phyloP scores from a whole-genome alignment of 2,797 vertebrate genomes.

The Rousettus madagascariensis region DNA sequence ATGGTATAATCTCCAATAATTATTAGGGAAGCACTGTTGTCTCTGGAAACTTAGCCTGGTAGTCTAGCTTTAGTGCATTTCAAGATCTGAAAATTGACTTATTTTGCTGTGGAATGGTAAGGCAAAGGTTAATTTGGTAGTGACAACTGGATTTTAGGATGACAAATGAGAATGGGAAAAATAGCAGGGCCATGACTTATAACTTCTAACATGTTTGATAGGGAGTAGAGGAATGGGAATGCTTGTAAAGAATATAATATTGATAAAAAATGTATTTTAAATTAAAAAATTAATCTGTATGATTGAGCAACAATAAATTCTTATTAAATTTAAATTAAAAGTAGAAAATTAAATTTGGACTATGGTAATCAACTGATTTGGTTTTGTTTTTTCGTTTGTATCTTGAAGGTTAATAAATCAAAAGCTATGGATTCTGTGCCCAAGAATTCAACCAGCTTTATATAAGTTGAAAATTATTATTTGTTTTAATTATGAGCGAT shows the following conservation, averaged over 20 bases:
- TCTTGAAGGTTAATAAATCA: not conserved
- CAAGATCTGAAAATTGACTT: not conserved
- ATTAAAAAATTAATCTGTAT: not conserved
- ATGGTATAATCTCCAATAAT: not conserved
- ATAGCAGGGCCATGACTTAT: not conserved
- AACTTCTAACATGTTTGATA: conserved; percentile 7
- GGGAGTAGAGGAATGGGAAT: not conserved
- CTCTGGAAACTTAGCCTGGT: not conserved
- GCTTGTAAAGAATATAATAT: not conserved
- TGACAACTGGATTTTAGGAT: not conserved
- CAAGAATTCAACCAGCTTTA: not conserved
- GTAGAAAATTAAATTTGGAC: not conserved
- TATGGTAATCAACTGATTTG: not conserved
- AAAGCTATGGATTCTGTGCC: not conserved
- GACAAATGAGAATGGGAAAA: not conserved
- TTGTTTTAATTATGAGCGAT: not conserved
- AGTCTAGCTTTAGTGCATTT: not conserved
- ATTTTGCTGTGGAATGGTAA: not conserved
- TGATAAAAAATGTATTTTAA: not conserved
- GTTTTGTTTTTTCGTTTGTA: conserved; percentile 13
- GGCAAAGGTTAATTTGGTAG: not conserved
- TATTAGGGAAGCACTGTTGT: not conserved
- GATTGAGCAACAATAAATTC: not conserved
- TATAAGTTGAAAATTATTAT: not conserved
- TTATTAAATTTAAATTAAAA: not conserved